Conservation (phyloP, 2,797 vertebrate species). For the Silurus lanzhouensis region DNA sequence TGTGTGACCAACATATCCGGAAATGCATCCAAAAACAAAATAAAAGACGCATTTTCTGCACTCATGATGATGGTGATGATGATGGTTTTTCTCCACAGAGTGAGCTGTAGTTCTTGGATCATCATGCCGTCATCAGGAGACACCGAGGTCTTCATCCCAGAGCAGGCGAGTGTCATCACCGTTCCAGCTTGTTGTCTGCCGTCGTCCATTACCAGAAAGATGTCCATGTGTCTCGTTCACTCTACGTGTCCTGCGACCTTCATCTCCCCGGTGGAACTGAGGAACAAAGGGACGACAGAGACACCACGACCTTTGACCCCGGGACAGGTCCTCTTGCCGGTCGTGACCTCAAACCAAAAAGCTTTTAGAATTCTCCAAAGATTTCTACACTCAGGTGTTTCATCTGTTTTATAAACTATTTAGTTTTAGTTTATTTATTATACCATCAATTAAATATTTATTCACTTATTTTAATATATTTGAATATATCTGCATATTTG, state of each 20-base stretch:
- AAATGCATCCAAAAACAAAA: no score
- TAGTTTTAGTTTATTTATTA: background rate
- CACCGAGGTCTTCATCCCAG: background rate
- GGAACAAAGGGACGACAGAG: background rate
- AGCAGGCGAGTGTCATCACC: background rate
- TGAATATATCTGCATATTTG: no score
- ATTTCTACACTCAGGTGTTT: constrained; percentile 4
- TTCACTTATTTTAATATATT: no score
- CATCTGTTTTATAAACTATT: background rate
- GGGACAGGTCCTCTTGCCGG: constrained; percentile 2
- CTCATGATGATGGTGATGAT: background rate
- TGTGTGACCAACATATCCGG: no score
- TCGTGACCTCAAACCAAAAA: background rate
- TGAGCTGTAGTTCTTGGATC: background rate
- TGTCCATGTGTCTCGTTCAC: background rate
- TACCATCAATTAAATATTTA: background rate
- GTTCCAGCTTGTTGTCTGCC: background rate
- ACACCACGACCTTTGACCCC: background rate
- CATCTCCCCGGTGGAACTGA: constrained; percentile 13
- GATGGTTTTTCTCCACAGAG: background rate
- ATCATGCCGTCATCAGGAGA: background rate
- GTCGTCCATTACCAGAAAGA: background rate
- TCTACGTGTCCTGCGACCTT: background rate
- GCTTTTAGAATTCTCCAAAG: background rate
- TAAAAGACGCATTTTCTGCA: no score